Conservation (phyloP, 2,797 vertebrate genomes). For the Sternarchorhynchus goeldii region DNA sequence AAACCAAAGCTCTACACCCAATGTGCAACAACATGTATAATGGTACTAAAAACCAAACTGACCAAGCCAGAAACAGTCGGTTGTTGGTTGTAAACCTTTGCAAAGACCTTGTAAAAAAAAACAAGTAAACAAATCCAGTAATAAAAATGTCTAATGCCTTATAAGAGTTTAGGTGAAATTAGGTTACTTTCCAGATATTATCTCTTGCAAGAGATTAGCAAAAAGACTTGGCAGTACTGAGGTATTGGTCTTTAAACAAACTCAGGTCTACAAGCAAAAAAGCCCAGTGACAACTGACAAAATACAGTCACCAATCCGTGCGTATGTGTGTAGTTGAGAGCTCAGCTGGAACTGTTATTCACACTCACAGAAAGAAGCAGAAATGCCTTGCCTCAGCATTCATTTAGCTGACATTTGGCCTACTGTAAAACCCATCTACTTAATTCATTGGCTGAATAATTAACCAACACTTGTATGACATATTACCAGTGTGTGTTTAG, state of each 20-base stretch:
- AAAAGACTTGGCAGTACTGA: too few relatives aligned
- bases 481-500: neutral
- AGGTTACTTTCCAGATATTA: too few relatives aligned
- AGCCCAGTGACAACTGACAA: neutral
- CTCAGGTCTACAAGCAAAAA: neutral
- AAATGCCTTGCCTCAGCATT: neutral
- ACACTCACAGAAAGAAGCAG: constrained; percentile 3
- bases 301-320: neutral
- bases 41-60: too few relatives aligned
- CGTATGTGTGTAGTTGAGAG: constrained; percentile 11
- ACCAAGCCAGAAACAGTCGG: too few relatives aligned
- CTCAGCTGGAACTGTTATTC: neutral
- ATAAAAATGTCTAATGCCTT: too few relatives aligned
- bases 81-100: too few relatives aligned
- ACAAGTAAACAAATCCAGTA: too few relatives aligned
- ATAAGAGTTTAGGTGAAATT: too few relatives aligned
- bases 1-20: neutral
- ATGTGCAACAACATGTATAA: neutral
- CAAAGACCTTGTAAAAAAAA: too few relatives aligned
- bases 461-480: neutral
- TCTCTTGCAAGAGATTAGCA: too few relatives aligned
- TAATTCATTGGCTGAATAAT: neutral
- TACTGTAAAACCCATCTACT: neutral
- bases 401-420: constrained; percentile 6
- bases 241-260: neutral